A percentile compares a stretch with the other conserved stretches of the same genome.
phyloP scores from a whole-genome alignment of 2,888 invertebrate genomes.

The Plebejus anna region DNA sequence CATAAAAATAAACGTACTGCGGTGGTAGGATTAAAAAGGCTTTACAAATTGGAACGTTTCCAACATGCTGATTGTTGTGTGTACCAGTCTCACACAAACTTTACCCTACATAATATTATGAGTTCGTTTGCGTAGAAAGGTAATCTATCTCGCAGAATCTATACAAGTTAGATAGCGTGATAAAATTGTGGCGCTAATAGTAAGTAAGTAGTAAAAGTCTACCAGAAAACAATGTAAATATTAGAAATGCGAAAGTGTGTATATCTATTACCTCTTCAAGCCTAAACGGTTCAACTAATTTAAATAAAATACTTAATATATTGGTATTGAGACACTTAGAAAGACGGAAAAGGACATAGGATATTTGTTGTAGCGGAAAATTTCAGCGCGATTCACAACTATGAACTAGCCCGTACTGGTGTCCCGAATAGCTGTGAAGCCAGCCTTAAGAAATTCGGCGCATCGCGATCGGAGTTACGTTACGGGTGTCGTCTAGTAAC shows the following conservation, averaged over 20 bases:
- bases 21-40: background rate
- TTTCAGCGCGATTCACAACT: too few relatives aligned
- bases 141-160: background rate
- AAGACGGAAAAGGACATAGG: too few relatives aligned
- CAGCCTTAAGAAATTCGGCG: too few relatives aligned
- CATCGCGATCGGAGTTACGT: too few relatives aligned
- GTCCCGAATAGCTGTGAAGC: too few relatives aligned
- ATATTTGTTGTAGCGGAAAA: too few relatives aligned
- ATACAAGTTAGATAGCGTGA: background rate
- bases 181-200: background rate
- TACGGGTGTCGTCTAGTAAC: background rate
- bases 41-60: background rate
- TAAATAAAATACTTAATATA: too few relatives aligned
- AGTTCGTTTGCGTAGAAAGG: background rate
- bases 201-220: too few relatives aligned
- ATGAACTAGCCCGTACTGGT: too few relatives aligned
- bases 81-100: background rate
- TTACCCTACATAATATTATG: background rate
- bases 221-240: background rate
- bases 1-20: background rate
- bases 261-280: too few relatives aligned
- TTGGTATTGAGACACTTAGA: too few relatives aligned
- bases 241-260: background rate
- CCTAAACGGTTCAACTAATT: too few relatives aligned
- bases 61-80: background rate